phyloP scores from a whole-genome alignment of 1,140 invertebrate species.

The Drosophila saltans region DNA sequence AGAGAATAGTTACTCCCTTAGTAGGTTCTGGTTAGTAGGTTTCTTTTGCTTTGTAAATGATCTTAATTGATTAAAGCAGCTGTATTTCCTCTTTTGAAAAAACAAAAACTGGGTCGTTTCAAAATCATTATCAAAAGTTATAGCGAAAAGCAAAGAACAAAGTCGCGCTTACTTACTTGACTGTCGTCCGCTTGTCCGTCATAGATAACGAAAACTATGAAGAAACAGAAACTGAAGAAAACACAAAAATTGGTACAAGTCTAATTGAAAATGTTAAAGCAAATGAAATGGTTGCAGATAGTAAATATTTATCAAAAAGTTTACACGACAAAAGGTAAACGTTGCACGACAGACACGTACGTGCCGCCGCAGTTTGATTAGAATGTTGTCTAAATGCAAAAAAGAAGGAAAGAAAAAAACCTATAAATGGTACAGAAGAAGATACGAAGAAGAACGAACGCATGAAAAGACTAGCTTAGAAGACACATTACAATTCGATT shows the following conservation, averaged over 20 bases:
- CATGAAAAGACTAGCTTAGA: slow-evolving; percentile 19
- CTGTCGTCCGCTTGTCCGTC: slow-evolving; percentile 37
- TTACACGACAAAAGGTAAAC: slow-evolving; percentile 56
- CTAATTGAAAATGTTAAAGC: slow-evolving; percentile 80
- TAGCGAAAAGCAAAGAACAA: slow-evolving; percentile 24
- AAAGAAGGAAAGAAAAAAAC: neutral
- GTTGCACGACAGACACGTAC: slow-evolving; percentile 60
- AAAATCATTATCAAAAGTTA: slow-evolving; percentile 55
- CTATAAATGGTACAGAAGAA: neutral
- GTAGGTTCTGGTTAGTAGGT: too few species aligned
- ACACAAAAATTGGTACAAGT: slow-evolving; percentile 71
- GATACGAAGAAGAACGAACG: neutral
- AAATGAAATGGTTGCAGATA: slow-evolving; percentile 40
- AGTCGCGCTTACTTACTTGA: slow-evolving; percentile 49
- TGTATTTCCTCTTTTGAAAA: slow-evolving; percentile 17
- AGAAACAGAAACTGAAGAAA: slow-evolving; percentile 9
- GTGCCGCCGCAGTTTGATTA: slow-evolving; percentile 51
- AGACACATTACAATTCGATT: neutral
- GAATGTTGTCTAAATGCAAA: slow-evolving; percentile 37
- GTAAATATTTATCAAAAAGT: slow-evolving; percentile 74
- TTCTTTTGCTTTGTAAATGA: neutral
- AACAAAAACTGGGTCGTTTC: slow-evolving; percentile 5
- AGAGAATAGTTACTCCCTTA: too few species aligned
- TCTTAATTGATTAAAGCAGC: neutral
- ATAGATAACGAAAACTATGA: slow-evolving; percentile 54